These are phyloP conservation scores for Lasioglossum zephyrum DNA, from an alignment of 2,888 invertebrate species.

Conservation along the genomic window DNA sequence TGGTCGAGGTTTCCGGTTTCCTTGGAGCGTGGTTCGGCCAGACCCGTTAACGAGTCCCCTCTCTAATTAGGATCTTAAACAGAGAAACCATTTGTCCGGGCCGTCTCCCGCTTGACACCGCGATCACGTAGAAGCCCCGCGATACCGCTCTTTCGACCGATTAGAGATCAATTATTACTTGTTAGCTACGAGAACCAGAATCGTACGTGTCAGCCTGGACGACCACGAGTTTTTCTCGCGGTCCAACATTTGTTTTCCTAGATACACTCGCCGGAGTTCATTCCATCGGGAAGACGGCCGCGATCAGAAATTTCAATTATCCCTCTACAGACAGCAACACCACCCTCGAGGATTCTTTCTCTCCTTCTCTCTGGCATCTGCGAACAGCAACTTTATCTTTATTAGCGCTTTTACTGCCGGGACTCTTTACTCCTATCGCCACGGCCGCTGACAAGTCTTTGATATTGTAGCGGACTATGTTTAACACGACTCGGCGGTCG, in stretches of 20 bases:
- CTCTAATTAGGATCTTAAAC: slow-evolving; percentile 17
- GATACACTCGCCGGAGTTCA: background rate
- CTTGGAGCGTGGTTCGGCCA: background rate
- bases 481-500: background rate
- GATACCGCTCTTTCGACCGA: slow-evolving; percentile 8
- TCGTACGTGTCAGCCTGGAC: background rate
- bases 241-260: background rate
- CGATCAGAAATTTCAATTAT: slow-evolving; percentile 32
- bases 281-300: slow-evolving; percentile 7
- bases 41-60: background rate
- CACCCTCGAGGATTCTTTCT: background rate
- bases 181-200: background rate
- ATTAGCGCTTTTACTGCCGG: background rate
- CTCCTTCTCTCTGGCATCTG: background rate
- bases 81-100: background rate
- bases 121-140: background rate
- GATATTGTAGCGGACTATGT: background rate
- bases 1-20: background rate
- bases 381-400: background rate
- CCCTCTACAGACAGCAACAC: background rate
- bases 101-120: background rate
- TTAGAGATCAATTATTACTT: slow-evolving; percentile 31
- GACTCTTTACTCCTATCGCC: background rate
- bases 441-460: background rate
- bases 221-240: slow-evolving; percentile 35